Conservation (phyloP, 2,113 vertebrate genomes). For the Nyctereutes procyonoides region DNA sequence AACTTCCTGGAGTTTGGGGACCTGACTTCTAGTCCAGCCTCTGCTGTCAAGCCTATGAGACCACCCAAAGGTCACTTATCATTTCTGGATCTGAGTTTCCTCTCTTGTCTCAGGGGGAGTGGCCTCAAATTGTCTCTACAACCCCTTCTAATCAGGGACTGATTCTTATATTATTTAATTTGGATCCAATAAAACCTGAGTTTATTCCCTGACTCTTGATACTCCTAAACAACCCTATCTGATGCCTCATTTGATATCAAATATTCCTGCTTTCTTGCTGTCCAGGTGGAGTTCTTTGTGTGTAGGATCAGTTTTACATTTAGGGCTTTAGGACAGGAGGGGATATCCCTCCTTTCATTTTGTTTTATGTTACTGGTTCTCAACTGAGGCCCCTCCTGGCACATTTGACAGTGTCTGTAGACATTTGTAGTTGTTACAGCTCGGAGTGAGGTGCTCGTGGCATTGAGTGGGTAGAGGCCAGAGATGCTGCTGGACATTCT, state of each 20-base stretch:
- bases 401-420: not conserved
- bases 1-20: not conserved
- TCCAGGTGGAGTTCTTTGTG: not conserved
- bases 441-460: not conserved
- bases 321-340: not conserved
- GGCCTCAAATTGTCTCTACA: not conserved
- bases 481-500: not conserved
- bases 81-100: not conserved
- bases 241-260: not conserved
- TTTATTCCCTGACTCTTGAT: not conserved
- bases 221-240: not conserved
- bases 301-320: not conserved
- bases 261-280: not conserved
- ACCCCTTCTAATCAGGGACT: not conserved
- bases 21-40: not conserved
- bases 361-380: not conserved
- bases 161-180: conserved; percentile 17
- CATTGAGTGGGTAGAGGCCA: not conserved
- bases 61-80: not conserved
- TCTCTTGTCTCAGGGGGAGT: not conserved
- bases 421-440: not conserved
- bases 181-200: not conserved
- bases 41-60: not conserved
- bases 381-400: no score
- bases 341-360: not conserved